Percentiles rank a stretch among this genome's conserved stretches.
Evolutionary conservation across 2,113 vertebrate species (phyloP).

Genomic region (Equus przewalskii): DNA sequence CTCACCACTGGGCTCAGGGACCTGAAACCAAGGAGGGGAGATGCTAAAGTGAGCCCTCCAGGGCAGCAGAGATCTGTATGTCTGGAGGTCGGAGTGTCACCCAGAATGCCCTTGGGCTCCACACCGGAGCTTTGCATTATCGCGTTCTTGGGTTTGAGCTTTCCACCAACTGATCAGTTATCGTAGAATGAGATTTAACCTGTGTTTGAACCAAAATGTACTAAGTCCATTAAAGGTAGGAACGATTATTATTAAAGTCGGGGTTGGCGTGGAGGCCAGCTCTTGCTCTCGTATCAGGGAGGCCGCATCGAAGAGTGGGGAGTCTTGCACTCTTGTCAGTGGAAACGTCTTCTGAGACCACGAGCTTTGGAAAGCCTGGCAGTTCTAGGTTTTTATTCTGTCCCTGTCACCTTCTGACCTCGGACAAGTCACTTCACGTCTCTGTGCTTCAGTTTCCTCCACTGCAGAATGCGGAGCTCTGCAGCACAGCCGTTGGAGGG

Average conservation of each 20-base stretch:
- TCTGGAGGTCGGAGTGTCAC: neutral
- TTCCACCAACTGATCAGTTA: neutral
- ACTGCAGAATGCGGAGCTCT: neutral
- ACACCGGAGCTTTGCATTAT: accelerated
- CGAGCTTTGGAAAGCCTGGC: neutral
- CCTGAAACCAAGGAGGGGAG: neutral
- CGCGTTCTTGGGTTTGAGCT: neutral
- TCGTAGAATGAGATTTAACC: neutral
- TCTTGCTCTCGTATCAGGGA: neutral
- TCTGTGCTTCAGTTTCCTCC: neutral
- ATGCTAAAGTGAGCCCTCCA: neutral
- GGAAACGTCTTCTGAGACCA: neutral
- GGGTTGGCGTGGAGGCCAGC: neutral
- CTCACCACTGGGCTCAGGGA: accelerated
- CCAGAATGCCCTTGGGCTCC: neutral
- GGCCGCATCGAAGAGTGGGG: accelerated
- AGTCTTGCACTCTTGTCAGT: neutral
- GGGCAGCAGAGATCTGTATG: neutral
- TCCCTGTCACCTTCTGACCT: neutral
- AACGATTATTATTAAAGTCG: neutral
- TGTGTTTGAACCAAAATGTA: neutral
- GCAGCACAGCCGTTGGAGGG: neutral
- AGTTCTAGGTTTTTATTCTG: neutral
- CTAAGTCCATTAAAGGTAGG: neutral
- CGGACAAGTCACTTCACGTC: neutral